Conservation (phyloP, 2,797 vertebrate species). For the Hybognathus amarus region DNA sequence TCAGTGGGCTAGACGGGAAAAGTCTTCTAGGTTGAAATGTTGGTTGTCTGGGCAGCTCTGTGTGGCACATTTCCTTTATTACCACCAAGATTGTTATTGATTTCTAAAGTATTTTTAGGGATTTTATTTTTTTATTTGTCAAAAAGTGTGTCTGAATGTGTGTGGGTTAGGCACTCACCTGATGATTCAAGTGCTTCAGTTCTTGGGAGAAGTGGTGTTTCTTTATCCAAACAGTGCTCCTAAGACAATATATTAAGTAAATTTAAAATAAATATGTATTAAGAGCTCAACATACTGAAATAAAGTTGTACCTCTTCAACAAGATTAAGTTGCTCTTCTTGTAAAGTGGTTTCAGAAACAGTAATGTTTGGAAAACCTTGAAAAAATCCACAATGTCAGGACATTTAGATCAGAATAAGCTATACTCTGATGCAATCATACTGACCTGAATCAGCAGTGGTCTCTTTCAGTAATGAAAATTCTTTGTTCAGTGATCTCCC, state of each 20-base stretch:
- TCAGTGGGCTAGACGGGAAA: slow-evolving; percentile 16
- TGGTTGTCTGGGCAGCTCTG: background rate
- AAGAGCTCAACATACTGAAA: background rate
- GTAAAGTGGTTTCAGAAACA: slow-evolving; percentile 37
- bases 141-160: background rate
- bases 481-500: slow-evolving; percentile 36
- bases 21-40: slow-evolving; percentile 48
- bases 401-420: background rate
- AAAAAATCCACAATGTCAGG: background rate
- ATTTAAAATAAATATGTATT: background rate
- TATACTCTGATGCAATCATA: background rate
- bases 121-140: background rate
- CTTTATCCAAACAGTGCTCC: slow-evolving; percentile 13
- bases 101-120: background rate
- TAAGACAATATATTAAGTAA: background rate
- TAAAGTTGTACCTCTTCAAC: slow-evolving; percentile 44
- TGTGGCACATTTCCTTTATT: background rate
- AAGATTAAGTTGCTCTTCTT: slow-evolving; percentile 9
- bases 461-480: slow-evolving; percentile 33
- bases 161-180: slow-evolving; percentile 21
- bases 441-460: slow-evolving; percentile 50
- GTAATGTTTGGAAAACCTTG: slow-evolving; percentile 54
- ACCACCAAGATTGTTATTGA: background rate
- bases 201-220: background rate
- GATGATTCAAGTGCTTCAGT: slow-evolving; percentile 46